A percentile compares a stretch with the other conserved stretches of the same genome.
phyloP scores from a whole-genome alignment of 2,113 vertebrate genomes.

The Anarrhichthys ocellatus region DNA sequence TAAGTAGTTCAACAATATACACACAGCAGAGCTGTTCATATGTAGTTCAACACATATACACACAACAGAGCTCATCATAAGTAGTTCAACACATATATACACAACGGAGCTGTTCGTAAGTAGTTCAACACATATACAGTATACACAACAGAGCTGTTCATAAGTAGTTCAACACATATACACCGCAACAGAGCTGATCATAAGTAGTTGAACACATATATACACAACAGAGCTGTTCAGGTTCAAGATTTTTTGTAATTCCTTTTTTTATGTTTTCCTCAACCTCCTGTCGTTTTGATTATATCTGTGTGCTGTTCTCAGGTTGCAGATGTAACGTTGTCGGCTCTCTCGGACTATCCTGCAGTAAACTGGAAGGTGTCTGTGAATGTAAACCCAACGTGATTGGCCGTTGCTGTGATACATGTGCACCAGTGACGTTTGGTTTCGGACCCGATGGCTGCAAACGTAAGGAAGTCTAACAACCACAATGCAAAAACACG shows the following conservation, averaged over 20 bases:
- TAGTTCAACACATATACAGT: neutral
- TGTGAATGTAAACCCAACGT: slow-evolving; percentile 88
- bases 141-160: slow-evolving; percentile 7
- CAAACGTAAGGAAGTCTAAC: slow-evolving; percentile 75
- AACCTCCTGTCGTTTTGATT: neutral
- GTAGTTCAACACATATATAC: too few relatives aligned
- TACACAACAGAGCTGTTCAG: slow-evolving; percentile 82
- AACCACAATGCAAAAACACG: neutral
- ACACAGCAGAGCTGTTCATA: slow-evolving; percentile 85
- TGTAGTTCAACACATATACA: slow-evolving; percentile 57
- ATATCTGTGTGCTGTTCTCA: slow-evolving; percentile 51
- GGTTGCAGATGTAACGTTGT: slow-evolving; percentile 86
- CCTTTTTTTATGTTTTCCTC: neutral
- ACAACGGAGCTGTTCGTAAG: neutral
- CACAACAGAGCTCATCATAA: slow-evolving; percentile 9
- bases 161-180: too few relatives aligned
- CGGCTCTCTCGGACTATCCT: slow-evolving; percentile 80
- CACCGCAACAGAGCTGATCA: slow-evolving; percentile 32
- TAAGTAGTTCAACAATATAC: slow-evolving; percentile 72
- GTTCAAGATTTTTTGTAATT: neutral
- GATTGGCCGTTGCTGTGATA: slow-evolving; percentile 86
- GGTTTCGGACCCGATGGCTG: slow-evolving; percentile 86
- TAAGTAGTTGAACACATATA: too few relatives aligned
- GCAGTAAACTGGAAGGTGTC: slow-evolving; percentile 86
- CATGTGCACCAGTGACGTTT: slow-evolving; percentile 84